Evolutionary conservation across 2,888 invertebrate genomes (phyloP).

Genomic region (Congeria kusceri): DNA sequence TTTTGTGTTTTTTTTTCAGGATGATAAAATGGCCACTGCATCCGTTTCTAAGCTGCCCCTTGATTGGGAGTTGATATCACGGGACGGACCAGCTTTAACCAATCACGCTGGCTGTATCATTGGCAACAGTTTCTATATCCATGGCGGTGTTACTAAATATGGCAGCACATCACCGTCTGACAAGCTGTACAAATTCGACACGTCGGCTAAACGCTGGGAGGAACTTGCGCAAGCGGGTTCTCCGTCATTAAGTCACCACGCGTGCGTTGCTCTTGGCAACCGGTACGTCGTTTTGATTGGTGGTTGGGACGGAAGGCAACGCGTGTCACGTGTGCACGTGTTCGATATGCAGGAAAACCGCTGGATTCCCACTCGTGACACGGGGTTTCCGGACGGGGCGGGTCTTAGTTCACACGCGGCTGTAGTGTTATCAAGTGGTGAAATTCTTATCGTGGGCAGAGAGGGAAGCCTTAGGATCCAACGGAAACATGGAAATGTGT

Average conservation of each 20-base stretch:
- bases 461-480: slow-evolving; percentile 84
- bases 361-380: slow-evolving; percentile 75
- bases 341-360: slow-evolving; percentile 77
- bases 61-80: slow-evolving; percentile 85
- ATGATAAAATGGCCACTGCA: slow-evolving; percentile 35
- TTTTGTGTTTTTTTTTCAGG: too few species aligned
- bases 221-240: slow-evolving; percentile 70
- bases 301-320: slow-evolving; percentile 83
- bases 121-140: slow-evolving; percentile 76
- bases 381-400: slow-evolving; percentile 82
- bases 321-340: slow-evolving; percentile 75
- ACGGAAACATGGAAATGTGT: slow-evolving; percentile 81
- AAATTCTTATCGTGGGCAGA: slow-evolving; percentile 83
- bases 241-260: slow-evolving; percentile 84
- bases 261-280: slow-evolving; percentile 77
- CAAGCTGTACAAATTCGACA: slow-evolving; percentile 73
- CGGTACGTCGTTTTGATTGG: slow-evolving; percentile 83
- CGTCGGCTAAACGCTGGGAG: slow-evolving; percentile 67
- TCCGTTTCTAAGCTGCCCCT: slow-evolving; percentile 32
- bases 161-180: slow-evolving; percentile 76
- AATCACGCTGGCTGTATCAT: slow-evolving; percentile 80
- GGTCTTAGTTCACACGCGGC: slow-evolving; percentile 85
- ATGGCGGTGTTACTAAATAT: slow-evolving; percentile 82
- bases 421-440: slow-evolving; percentile 71
- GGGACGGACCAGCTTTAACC: slow-evolving; percentile 85